Evolutionary conservation across 2,113 vertebrate genomes (phyloP), one percentile per base, ranked within the genome.

Genomic region (Pycnonotus jocosus): DNA sequence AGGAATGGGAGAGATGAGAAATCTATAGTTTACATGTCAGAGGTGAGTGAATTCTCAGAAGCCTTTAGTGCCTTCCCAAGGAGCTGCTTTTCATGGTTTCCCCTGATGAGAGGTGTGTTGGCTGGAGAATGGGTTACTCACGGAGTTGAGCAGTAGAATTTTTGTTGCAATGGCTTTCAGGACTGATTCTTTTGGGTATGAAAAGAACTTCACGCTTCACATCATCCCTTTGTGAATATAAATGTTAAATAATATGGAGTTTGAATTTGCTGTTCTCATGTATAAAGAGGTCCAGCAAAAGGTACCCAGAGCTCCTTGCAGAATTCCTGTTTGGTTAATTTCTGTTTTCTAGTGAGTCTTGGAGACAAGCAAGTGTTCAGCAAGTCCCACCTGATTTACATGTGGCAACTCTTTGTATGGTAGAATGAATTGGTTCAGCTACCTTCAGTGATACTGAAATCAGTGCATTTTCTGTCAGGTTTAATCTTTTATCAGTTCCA

Each of bases 241-340:
- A 61, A 48, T 69, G 20, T n/a, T 40, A 61, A 60, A 47, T 38
- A 18, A 5, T 28, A 10, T 0, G 0, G 5, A 2, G 4, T 64
- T 69, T 84, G 4, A 83, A 22, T 88, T 38, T 81, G 5, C 45
- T 82, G 7, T 35, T 22, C 23, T 87, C 11, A 5, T 2, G 4
- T 42, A 18, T 58, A 44, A 87, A 85, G 45, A 69, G 5, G 11
- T 58, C 80, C 73, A 81, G 23, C 18, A 57, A 60, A 79, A 70
- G 37, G 15, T 50, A 65, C 20, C 23, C 11, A 20, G 27, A 76
- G 23, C 8, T 90, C 20, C 35, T 72, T 69, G 47, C 51, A 74
- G 73, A 74, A 44, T 89, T 92, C 33, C 21, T 27, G 4, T 79
- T 69, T 64, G 47, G 0, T 56, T 60, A 37, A 33, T 38, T 38